phyloP scores from a whole-genome alignment of 2,113 vertebrate species.

The Chaenogobius annularis region DNA sequence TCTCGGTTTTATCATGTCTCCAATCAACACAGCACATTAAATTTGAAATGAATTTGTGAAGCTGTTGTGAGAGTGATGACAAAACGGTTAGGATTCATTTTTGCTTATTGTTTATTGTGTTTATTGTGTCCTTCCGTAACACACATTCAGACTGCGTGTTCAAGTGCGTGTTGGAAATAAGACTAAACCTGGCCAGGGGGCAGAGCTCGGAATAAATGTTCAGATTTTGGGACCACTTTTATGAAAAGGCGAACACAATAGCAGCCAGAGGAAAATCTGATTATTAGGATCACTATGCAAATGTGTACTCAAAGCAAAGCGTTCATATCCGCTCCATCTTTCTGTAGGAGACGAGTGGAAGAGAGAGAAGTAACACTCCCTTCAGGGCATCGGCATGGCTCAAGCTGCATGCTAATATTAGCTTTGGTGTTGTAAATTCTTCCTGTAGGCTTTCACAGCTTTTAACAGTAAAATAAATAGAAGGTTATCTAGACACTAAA shows the following conservation, averaged over 20 bases:
- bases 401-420: conserved; percentile 41
- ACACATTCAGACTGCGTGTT: conserved; percentile 20
- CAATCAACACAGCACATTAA: conserved; percentile 3
- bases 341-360: conserved; percentile 36
- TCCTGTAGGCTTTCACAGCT: not conserved
- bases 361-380: conserved; percentile 48
- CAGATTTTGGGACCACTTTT: conserved; percentile 54
- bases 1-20: not conserved
- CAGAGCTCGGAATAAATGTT: conserved; percentile 46
- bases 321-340: conserved; percentile 47
- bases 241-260: conserved; percentile 62
- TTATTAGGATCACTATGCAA: conserved; percentile 69
- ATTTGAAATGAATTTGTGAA: conserved; percentile 1
- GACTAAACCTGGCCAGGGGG: conserved; percentile 57
- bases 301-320: conserved; percentile 45
- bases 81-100: not conserved
- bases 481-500: not conserved
- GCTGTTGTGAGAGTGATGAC: not conserved
- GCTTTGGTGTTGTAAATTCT: conserved; percentile 29
- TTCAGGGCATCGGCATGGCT: conserved; percentile 51
- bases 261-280: conserved; percentile 68
- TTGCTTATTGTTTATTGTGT: not conserved
- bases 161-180: conserved; percentile 40
- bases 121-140: conserved; percentile 13
- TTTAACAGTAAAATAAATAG: not conserved